These are phyloP conservation scores for Sialis lutaria DNA, from an alignment of 2,888 invertebrate genomes.

Conservation along the genomic window DNA sequence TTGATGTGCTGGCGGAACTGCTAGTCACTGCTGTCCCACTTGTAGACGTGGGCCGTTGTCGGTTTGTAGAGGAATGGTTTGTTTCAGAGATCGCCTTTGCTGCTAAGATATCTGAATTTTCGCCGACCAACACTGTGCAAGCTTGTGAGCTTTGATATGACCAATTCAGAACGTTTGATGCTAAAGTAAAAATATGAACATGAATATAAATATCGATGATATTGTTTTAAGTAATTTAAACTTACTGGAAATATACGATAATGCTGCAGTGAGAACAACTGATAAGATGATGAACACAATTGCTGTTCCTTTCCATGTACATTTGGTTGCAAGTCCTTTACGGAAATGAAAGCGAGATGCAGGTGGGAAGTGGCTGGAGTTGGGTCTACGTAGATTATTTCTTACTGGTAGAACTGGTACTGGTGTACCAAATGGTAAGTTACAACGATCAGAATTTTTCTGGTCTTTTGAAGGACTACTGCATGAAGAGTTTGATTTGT, in stretches of 20 bases:
- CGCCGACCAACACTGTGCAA: slow-evolving; percentile 70
- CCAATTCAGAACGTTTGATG: slow-evolving; percentile 69
- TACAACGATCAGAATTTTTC: slow-evolving; percentile 41
- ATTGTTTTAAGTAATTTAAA: slow-evolving; percentile 1
- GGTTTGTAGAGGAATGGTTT: slow-evolving; percentile 50
- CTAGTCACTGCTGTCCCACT: slow-evolving; percentile 26
- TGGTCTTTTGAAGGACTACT: slow-evolving; percentile 71
- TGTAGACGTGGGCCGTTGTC: slow-evolving; percentile 41
- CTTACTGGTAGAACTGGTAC: slow-evolving; percentile 62
- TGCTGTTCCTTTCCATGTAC: slow-evolving; percentile 86
- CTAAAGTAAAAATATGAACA: slow-evolving; percentile 28
- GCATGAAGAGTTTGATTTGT: slow-evolving; percentile 74
- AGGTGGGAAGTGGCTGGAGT: slow-evolving; percentile 55
- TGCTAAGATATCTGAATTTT: slow-evolving; percentile 43
- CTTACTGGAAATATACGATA: slow-evolving; percentile 76
- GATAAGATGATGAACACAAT: slow-evolving; percentile 74
- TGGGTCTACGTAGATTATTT: slow-evolving; percentile 46
- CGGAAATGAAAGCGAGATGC: slow-evolving; percentile 70
- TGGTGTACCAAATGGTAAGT: slow-evolving; percentile 35
- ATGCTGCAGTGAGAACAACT: slow-evolving; percentile 62
- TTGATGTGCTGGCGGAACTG: slow-evolving; percentile 8
- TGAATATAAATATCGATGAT: slow-evolving; percentile 3
- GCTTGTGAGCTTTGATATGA: slow-evolving; percentile 69
- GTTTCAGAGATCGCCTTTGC: slow-evolving; percentile 53
- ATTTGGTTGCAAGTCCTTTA: slow-evolving; percentile 69